Evolutionary conservation across 2,113 vertebrate genomes (phyloP), one percentile per base, ranked within the genome.

Genomic region (Dolichallabes microphthalmus): DNA sequence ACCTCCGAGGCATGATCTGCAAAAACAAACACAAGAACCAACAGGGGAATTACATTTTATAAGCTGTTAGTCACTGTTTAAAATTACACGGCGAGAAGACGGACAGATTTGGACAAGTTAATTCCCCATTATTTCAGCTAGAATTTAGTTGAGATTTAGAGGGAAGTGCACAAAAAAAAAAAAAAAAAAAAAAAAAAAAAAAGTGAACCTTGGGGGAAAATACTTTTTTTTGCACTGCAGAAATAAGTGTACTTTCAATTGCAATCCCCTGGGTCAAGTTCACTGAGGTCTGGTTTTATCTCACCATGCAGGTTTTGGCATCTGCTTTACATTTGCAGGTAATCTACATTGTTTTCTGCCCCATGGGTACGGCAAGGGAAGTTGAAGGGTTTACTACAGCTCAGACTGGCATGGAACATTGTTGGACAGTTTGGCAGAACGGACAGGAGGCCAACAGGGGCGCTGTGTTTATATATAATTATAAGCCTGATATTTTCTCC

Each of bases 1-100:
- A 98, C 96, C 93, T 99, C 98, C 2, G 98, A 99, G 10, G 98
- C 96, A 82, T 99, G 96, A 92, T 99, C 98, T 99, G 89, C 52
- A 66, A n/a, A 27, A 77, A 55, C 20, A 87, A 61, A 88, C 0
- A 13, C 52, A 82, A 87, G 82, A 82, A 71, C 53, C 75, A 77
- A 55, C 63, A 57, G 32, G 25, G 80, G 20, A 4, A 58, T 78
- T 69, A 63, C 52, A 39, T 35, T 57, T 20, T 7, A 19, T 11
- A 66, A 85, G 8, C 30, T 3, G 8, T 81, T 63, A 74, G 55
- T 81, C 78, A 86, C 50, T 27, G 68, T 68, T 50, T 83, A 4
- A 8, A 74, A 74, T 45, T 50, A 74, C 14, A 60, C 60, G 68
- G 30, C 74, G 55, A 61, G 22, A 83, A 80, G 77, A 61, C n/a